Evolutionary conservation across 53 echinoderm and acorn worm species (phyloP).

Genomic region (Henricia sp.): DNA sequence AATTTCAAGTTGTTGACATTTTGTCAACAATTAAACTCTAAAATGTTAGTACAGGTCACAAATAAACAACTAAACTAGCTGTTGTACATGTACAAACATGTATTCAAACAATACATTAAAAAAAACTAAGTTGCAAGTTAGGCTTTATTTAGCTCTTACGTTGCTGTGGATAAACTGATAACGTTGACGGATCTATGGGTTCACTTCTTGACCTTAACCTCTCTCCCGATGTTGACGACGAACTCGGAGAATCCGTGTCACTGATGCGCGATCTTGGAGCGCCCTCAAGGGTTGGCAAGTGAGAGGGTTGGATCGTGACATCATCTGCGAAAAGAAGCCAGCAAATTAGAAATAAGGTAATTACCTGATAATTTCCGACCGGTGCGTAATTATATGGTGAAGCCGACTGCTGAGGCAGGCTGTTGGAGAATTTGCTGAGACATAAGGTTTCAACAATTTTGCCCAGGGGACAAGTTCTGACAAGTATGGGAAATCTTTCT

Average conservation of each 20-base stretch:
- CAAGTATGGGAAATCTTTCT: too few species aligned
- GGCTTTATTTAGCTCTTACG: too few species aligned
- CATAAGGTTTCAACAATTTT: neutral
- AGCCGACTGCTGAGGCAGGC: conserved; percentile 20
- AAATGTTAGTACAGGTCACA: too few species aligned
- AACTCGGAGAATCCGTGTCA: conserved; percentile 36
- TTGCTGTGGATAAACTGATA: neutral
- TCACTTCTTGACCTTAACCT: conserved; percentile 45
- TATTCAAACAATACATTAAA: too few species aligned
- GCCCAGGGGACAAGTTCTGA: neutral
- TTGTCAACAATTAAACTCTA: too few species aligned
- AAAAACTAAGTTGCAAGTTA: too few species aligned
- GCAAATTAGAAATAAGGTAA: neutral
- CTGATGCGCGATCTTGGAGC: neutral
- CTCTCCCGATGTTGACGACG: conserved; percentile 40
- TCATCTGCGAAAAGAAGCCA: neutral
- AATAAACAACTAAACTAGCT: too few species aligned
- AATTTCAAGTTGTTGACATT: too few species aligned
- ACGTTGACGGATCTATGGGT: conserved; percentile 11
- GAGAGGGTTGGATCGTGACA: neutral
- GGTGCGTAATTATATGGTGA: conserved; percentile 8
- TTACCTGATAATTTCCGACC: conserved; percentile 37
- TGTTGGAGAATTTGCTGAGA: conserved; percentile 29
- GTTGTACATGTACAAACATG: too few species aligned
- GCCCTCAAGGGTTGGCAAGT: conserved; percentile 5